Conservation (phyloP, 1,140 invertebrate species). For the Eriosoma lanigerum region DNA sequence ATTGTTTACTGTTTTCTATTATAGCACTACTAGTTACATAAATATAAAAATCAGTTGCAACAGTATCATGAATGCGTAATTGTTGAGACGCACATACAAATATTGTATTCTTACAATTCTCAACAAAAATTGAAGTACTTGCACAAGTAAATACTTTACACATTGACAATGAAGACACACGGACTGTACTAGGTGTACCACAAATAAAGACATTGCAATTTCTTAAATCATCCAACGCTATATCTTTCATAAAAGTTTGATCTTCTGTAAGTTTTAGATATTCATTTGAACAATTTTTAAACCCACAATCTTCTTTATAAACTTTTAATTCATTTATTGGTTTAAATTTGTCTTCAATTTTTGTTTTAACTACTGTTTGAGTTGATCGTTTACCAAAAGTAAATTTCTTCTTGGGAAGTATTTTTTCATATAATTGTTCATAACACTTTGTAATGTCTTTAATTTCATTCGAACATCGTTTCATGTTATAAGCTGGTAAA, state of each 20-base stretch:
- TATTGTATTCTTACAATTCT: constrained; percentile 33
- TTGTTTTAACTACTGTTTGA: not conserved
- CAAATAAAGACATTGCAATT: constrained; percentile 38
- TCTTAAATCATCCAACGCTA: constrained; percentile 7
- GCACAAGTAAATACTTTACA: constrained; percentile 40
- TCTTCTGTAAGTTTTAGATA: constrained; percentile 5
- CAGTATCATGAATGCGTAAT: constrained; percentile 31
- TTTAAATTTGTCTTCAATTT: constrained; percentile 16
- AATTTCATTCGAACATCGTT: constrained; percentile 28
- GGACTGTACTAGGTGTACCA: constrained; percentile 41
- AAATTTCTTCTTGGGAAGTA: constrained; percentile 43
- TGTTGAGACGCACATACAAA: constrained; percentile 39
- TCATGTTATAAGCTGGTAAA: constrained; percentile 40
- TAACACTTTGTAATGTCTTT: constrained; percentile 24
- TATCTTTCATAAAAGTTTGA: constrained; percentile 24
- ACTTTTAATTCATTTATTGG: constrained; percentile 12
- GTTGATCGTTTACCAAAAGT: constrained; percentile 30
- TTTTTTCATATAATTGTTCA: constrained; percentile 25
- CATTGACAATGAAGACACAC: not conserved
- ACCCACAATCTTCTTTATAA: constrained; percentile 38
- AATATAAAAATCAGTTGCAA: constrained; percentile 29
- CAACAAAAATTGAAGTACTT: constrained; percentile 45
- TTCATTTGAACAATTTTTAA: constrained; percentile 37
- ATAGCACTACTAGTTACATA: constrained; percentile 40
- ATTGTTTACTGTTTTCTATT: constrained; percentile 33